Evolutionary conservation across 2,113 vertebrate genomes (phyloP).

Genomic region (Isichthys henryi): DNA sequence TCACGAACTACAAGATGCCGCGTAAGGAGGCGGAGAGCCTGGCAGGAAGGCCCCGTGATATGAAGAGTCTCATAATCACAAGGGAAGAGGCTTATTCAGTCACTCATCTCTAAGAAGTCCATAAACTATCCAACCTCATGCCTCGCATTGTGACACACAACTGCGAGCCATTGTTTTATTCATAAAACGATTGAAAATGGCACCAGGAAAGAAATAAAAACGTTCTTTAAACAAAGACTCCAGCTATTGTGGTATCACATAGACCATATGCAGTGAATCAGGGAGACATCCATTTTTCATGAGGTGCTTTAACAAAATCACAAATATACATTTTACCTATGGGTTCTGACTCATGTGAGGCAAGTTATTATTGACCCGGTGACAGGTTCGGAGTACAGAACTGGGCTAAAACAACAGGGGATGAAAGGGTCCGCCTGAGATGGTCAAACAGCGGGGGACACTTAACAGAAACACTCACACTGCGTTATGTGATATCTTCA

Average conservation of each 20-base stretch:
- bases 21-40: neutral
- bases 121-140: neutral
- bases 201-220: neutral
- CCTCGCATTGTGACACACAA: neutral
- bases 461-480: neutral
- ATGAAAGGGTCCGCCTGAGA: neutral
- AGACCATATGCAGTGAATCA: neutral
- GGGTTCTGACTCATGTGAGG: neutral
- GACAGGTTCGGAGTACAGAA: neutral
- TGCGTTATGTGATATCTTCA: neutral
- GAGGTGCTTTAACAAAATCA: neutral
- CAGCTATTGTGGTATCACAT: neutral
- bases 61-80: neutral
- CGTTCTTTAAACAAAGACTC: neutral
- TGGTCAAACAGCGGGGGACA: neutral
- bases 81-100: neutral
- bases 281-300: neutral
- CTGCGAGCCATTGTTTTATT: neutral
- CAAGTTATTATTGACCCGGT: neutral
- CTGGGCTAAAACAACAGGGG: neutral
- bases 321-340: neutral
- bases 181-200: neutral
- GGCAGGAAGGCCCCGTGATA: neutral
- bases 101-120: neutral
- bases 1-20: neutral